These are phyloP conservation scores for Zoanthus gigantus DNA, from an alignment of 92 coral and sea anemone species.

Conservation along the genomic window DNA sequence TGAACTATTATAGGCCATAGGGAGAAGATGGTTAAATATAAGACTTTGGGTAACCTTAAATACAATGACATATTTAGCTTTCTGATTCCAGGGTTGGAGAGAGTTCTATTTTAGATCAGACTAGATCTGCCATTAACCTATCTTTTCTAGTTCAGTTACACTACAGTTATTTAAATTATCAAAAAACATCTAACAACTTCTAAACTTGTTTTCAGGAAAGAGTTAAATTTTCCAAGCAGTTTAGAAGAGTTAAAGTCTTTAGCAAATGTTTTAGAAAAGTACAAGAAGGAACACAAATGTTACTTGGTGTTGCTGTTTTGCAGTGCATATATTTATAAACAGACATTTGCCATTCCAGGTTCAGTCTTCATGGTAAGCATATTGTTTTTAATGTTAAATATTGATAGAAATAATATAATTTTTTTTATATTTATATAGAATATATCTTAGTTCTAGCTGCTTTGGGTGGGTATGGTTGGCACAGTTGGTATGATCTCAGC, in stretches of 20 bases:
- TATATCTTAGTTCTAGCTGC: neutral
- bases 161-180: neutral
- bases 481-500: neutral
- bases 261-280: slow-evolving; percentile 75
- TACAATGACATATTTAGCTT: too few relatives aligned
- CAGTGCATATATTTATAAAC: slow-evolving; percentile 96
- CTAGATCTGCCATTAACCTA: neutral
- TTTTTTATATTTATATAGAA: neutral
- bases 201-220: slow-evolving; percentile 40
- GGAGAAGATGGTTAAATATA: too few relatives aligned
- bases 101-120: too few relatives aligned
- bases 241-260: slow-evolving; percentile 84
- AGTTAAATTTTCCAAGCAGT: slow-evolving; percentile 84
- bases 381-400: neutral
- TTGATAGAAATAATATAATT: neutral
- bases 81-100: too few relatives aligned
- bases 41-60: too few relatives aligned
- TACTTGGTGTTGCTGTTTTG: slow-evolving; percentile 88
- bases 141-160: neutral
- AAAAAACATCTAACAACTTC: neutral
- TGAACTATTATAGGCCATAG: too few relatives aligned
- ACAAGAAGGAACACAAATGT: slow-evolving; percentile 79
- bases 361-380: slow-evolving; percentile 94
- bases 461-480: too few relatives aligned
- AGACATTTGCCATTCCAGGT: slow-evolving; percentile 98